Conservation (phyloP, 2,888 invertebrate species). For the Tetramorium bicarinatum region DNA sequence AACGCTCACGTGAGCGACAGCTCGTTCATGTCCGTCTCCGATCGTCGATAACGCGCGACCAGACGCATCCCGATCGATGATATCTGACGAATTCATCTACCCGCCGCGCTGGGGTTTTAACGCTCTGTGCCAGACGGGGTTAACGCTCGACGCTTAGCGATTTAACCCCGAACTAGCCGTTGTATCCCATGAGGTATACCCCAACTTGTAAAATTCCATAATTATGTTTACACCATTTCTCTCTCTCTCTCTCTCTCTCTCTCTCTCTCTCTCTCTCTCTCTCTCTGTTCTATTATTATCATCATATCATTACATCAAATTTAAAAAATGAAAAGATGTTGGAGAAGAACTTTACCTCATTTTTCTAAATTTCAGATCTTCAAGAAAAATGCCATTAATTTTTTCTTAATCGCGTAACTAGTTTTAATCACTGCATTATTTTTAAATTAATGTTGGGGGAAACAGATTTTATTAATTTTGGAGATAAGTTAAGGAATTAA, state of each 20-base stretch:
- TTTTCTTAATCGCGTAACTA: background rate
- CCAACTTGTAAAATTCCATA: background rate
- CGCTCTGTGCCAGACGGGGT: conserved; percentile 46
- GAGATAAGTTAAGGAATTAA: background rate
- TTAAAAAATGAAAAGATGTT: background rate
- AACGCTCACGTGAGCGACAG: conserved; percentile 44
- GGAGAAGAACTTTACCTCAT: background rate
- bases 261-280: background rate
- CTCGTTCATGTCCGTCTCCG: conserved; percentile 35
- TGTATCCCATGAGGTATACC: background rate
- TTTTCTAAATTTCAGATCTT: background rate
- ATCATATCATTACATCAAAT: background rate
- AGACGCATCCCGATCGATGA: conserved; percentile 63
- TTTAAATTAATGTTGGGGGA: background rate
- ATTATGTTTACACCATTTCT: background rate
- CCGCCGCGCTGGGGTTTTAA: conserved; percentile 19
- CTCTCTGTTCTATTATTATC: background rate
- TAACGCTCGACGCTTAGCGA: conserved; percentile 39
- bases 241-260: no score
- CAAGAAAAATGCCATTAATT: background rate
- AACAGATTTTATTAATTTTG: background rate
- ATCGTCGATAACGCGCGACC: conserved; percentile 47
- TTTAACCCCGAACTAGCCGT: conserved; percentile 29
- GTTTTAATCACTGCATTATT: background rate
- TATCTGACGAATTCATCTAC: conserved; percentile 53